Evolutionary conservation across 2,888 invertebrate species (phyloP).

Genomic region (Crossocerus cetratus): DNA sequence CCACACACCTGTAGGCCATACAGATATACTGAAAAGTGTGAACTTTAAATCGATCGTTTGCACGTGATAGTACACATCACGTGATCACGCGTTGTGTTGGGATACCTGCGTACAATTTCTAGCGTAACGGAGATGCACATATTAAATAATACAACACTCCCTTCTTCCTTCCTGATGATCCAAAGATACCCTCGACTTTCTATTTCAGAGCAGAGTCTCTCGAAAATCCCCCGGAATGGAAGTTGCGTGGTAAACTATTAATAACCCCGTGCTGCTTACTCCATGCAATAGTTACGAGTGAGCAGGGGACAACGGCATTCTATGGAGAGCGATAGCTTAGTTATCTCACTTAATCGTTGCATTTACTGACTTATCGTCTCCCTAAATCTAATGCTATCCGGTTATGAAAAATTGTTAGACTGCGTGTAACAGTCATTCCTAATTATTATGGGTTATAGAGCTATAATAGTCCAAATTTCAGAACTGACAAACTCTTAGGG

Average conservation of each 20-base stretch:
- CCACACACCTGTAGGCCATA: constrained; percentile 3
- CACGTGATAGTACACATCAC: constrained; percentile 37
- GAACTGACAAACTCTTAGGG: too few species aligned
- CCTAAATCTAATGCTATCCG: too few species aligned
- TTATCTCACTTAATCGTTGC: too few species aligned
- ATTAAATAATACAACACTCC: neutral
- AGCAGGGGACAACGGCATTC: neutral
- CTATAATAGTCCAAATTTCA: too few species aligned
- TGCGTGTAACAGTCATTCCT: too few species aligned
- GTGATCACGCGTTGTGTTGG: constrained; percentile 29
- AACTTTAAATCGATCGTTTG: constrained; percentile 44
- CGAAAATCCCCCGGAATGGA: neutral
- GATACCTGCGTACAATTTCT: constrained; percentile 1
- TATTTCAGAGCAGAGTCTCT: neutral
- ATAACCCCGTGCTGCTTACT: neutral
- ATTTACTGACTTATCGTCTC: too few species aligned
- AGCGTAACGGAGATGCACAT: neutral
- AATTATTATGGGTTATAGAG: too few species aligned
- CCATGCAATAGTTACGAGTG: neutral
- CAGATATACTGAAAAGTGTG: constrained; percentile 25
- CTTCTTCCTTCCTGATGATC: neutral
- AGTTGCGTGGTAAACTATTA: neutral
- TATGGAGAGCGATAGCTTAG: neutral
- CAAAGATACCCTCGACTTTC: neutral
- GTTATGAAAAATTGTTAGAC: too few species aligned